Percentiles rank a stretch among this genome's conserved stretches.
These are phyloP conservation scores for Thymelicus sylvestris DNA, from an alignment of 2,888 invertebrate species.

Conservation along the genomic window DNA sequence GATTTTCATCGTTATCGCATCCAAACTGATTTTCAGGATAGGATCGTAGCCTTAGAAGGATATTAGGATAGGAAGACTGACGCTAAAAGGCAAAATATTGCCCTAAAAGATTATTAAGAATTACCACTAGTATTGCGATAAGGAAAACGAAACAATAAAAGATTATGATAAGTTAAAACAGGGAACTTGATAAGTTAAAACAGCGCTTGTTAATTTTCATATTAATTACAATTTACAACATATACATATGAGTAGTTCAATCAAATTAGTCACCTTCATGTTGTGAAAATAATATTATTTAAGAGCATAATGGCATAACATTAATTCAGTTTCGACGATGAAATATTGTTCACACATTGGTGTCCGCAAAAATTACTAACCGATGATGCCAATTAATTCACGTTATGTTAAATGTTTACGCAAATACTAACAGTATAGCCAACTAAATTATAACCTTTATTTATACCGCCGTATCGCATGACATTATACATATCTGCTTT, in stretches of 20 bases:
- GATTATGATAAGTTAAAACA: not conserved
- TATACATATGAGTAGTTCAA: constrained; percentile 44
- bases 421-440: constrained; percentile 22
- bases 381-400: constrained; percentile 34
- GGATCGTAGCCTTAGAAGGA: no score
- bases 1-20: no score
- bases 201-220: constrained; percentile 49
- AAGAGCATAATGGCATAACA: constrained; percentile 47
- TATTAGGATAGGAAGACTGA: no score
- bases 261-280: constrained; percentile 45
- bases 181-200: not conserved
- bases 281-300: constrained; percentile 46
- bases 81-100: no score
- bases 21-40: no score
- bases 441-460: constrained; percentile 20
- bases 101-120: no score
- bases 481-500: not conserved
- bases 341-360: constrained; percentile 45
- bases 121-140: no score
- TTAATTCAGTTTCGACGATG: constrained; percentile 47
- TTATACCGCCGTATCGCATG: not conserved
- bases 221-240: constrained; percentile 58
- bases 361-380: constrained; percentile 38
- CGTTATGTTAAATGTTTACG: constrained; percentile 11
- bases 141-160: not conserved